phyloP scores from a whole-genome alignment of 1,140 invertebrate genomes.

The Heliconius nattereri region DNA sequence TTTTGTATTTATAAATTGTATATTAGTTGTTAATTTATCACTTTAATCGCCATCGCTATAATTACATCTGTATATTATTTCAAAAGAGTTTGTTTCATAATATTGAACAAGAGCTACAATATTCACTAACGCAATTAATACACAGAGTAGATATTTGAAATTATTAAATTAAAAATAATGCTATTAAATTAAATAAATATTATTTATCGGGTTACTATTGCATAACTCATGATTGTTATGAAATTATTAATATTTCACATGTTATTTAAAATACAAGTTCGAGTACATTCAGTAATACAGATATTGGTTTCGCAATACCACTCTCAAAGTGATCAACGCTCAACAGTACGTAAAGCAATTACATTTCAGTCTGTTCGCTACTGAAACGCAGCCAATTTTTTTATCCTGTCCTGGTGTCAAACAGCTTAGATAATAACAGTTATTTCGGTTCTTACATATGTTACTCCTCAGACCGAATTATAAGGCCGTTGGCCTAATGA shows the following conservation, averaged over 20 bases:
- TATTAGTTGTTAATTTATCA: too few relatives aligned
- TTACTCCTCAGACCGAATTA: constrained; percentile 74
- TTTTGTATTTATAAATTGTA: neutral
- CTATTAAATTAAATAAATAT: neutral
- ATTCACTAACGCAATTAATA: neutral
- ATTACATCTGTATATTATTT: too few relatives aligned
- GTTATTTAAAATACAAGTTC: neutral
- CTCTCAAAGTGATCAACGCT: neutral
- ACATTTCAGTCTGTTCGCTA: neutral
- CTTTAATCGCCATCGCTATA: too few relatives aligned
- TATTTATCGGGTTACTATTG: neutral
- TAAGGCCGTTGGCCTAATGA: constrained; percentile 79
- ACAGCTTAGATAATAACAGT: constrained; percentile 70
- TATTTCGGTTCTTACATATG: constrained; percentile 74
- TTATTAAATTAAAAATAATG: neutral
- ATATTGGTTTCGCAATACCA: neutral
- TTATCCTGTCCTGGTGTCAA: constrained; percentile 51
- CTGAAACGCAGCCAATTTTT: constrained; percentile 63
- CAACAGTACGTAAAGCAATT: constrained; percentile 1
- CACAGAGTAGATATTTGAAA: too few relatives aligned
- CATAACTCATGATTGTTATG: neutral
- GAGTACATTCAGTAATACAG: neutral
- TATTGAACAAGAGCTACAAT: neutral
- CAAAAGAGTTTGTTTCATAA: too few relatives aligned
- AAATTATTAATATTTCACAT: neutral